Base-by-base conservation (phyloP, 1,140 invertebrate species). In the Platorchestia sp. region DNA sequence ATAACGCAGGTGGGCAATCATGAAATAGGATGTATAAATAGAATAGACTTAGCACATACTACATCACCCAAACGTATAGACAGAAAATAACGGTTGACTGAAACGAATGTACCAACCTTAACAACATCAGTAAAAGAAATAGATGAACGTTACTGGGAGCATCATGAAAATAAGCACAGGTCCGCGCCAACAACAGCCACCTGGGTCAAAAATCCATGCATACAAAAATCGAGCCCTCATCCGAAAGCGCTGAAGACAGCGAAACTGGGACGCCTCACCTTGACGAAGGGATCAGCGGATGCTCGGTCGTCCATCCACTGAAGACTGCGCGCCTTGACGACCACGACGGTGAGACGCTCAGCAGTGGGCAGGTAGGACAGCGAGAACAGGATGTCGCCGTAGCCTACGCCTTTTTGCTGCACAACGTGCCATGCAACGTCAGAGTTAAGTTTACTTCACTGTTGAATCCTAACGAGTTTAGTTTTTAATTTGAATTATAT, bases 361-460 rank as follows among this genome's bases (percentile, higher is more conserved):
- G 98, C 98, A 0, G 97, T 98, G 41, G 97, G 97, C 44, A 98
- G 97, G 95, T 98, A 98, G 95, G 97, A 97, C 95, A 98, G 96
- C 0, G 98, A 98, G 96, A 98, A 98, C 97, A 98, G 97, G 19
- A 98, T 97, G 96, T 98, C 98, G 22, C 96, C 97, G 95, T 97
- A 97, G 95, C 97, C 97, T 1, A 97, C 97, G 27, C 97, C 97
- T 96, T 96, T 97, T 97, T 97, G 96, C 90, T 96, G 87, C 86
- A 95, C 87, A 89, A 43, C 27, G 27, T 10, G 10, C 27, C 27
- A 22, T 75, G 59, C 36, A 75, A 75, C 14, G 27, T 75, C 27
- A 36, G 27, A 75, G 36, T 75, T 75, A 10, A 75, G n/a, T n/a
- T n/a, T n/a, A n/a, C n/a, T n/a, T n/a, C n/a, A n/a, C n/a, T n/a